Evolutionary conservation across 2,797 vertebrate species (phyloP).

Genomic region (Poeciliopsis gracilis): DNA sequence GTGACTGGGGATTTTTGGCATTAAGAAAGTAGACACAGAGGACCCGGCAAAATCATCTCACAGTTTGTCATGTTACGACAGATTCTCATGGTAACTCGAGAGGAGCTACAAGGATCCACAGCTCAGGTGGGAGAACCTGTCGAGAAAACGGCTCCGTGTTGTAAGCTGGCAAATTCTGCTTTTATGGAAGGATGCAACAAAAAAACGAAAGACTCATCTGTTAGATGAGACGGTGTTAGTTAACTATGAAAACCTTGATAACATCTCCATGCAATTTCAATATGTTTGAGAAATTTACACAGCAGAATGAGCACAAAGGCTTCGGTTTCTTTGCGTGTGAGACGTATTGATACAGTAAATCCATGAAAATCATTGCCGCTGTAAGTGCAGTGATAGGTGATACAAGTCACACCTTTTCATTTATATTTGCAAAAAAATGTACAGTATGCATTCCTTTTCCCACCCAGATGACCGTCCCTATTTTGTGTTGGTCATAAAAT

Average conservation of each 20-base stretch:
- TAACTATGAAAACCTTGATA: no score
- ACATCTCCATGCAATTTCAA: background rate
- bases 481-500: background rate
- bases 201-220: background rate
- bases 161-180: background rate
- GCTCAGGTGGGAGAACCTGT: background rate
- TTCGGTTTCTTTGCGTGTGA: background rate
- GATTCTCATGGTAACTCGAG: background rate
- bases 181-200: background rate
- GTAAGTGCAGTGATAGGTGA: background rate
- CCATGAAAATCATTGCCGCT: background rate
- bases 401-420: background rate
- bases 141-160: background rate
- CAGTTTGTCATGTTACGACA: background rate
- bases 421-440: background rate
- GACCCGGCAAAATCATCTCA: background rate
- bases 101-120: background rate
- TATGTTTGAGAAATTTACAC: background rate
- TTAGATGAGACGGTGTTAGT: background rate
- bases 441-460: background rate
- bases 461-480: background rate
- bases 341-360: no score
- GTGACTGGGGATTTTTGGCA: background rate
- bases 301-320: background rate
- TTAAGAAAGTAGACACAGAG: background rate